A percentile compares a stretch with the other conserved stretches of the same genome.
phyloP scores from a whole-genome alignment of 2,888 invertebrate species.

The Idaea dimidiata region DNA sequence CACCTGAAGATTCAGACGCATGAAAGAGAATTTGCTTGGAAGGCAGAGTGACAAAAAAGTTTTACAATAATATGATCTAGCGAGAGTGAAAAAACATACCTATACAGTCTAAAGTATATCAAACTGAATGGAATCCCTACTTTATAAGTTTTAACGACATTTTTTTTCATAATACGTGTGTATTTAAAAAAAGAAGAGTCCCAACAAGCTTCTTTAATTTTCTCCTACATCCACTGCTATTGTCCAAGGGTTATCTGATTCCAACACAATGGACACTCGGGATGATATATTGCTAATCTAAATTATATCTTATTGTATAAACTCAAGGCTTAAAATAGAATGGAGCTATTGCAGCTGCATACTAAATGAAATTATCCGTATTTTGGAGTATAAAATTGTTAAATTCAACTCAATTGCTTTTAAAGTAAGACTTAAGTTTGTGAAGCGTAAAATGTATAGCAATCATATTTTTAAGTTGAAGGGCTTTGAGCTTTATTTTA shows the following conservation, averaged over 20 bases:
- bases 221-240: conserved; percentile 6
- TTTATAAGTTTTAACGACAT: conserved; percentile 6
- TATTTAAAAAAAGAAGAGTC: conserved; percentile 10
- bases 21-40: too few species aligned
- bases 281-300: conserved; percentile 13
- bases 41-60: background rate
- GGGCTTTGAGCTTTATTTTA: background rate
- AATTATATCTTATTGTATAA: conserved; percentile 14
- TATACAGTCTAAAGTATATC: too few species aligned
- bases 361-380: conserved; percentile 11
- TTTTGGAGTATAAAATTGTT: background rate
- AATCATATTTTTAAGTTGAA: background rate
- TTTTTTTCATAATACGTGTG: conserved; percentile 16
- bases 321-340: conserved; percentile 9
- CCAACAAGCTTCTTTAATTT: background rate
- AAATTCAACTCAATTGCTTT: background rate
- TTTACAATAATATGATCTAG: too few species aligned
- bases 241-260: conserved; percentile 32
- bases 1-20: too few species aligned
- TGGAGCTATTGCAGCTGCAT: conserved; percentile 4
- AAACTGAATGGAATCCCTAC: too few species aligned
- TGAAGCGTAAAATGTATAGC: background rate
- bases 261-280: conserved; percentile 48
- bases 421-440: background rate
- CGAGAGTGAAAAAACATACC: too few species aligned